phyloP scores from a whole-genome alignment of 2,113 vertebrate genomes.

The Tringa solitaria region DNA sequence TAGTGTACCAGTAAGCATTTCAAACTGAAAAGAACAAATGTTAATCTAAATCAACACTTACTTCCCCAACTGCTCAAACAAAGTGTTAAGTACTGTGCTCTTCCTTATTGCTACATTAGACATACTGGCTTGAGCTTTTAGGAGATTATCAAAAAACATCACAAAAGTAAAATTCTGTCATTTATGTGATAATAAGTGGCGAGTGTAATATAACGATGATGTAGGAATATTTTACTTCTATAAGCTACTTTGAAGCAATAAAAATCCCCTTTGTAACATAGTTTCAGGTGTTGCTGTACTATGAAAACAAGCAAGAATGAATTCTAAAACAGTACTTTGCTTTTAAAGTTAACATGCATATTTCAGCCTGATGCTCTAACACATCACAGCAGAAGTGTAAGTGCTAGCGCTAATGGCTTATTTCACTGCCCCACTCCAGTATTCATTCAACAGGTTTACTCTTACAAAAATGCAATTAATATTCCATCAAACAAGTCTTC shows the following conservation, averaged over 20 bases:
- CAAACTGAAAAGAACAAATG: conserved; percentile 83
- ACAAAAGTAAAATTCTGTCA: not conserved
- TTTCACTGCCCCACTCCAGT: not conserved
- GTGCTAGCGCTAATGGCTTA: not conserved
- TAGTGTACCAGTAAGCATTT: conserved; percentile 96
- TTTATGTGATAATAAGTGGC: not conserved
- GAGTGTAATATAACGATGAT: not conserved
- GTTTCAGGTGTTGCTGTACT: not conserved
- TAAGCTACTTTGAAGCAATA: not conserved
- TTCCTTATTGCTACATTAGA: not conserved
- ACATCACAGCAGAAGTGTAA: not conserved
- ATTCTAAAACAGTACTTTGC: not conserved
- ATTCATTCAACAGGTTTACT: not conserved
- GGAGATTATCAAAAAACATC: not conserved
- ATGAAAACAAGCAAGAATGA: not conserved
- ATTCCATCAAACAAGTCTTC: not conserved
- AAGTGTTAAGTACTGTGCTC: not conserved
- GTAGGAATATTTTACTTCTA: not conserved
- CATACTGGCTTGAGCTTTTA: not conserved
- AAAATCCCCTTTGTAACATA: not conserved
- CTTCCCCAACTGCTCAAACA: not conserved
- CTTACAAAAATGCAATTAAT: not conserved
- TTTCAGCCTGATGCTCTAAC: not conserved
- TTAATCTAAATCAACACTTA: conserved; percentile 42
- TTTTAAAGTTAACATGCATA: not conserved